Base-by-base conservation (phyloP, 1,140 invertebrate species). In the Oreohelix idahoensis region DNA sequence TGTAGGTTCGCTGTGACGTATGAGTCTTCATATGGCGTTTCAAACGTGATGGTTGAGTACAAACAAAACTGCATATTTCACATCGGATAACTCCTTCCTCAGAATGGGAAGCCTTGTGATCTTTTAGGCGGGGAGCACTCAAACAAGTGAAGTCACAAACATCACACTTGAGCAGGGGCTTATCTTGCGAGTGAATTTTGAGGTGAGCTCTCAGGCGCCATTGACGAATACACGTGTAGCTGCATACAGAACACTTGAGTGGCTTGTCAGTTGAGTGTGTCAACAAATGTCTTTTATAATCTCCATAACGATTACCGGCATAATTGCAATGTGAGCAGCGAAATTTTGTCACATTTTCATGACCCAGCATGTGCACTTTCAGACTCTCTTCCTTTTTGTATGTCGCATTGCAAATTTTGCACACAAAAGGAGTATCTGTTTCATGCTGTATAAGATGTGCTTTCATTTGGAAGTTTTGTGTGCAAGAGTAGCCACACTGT, bases 371-470 rank as follows among this genome's bases (percentile, higher is more conserved):
- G 29, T 81, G 79, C 4, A 81, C 36, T 42, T 81, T 81, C 66
- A 81, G 45, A 29, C 79, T 81, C 42, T 81, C 79, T 73, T 81
- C 79, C 29, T 81, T 81, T 53, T 81, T 81, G 79, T 81, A 81
- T 26, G 36, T 38, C 10, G 79, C 79, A 71, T 23, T 49, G 45
- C 79, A 81, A 11, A 73, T 51, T 26, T 73, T 81, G 53, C 79
- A 81, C 26, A 39, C 35, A 38, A 71, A 81, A 2, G 79, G 79
- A 10, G 45, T 58, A 5, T 74, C 71, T 10, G 71, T 74, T 45
- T 74, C 71, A 74, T 74, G 71, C 38, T 74, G 71, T 35, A 74
- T 74, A 1, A 74, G 38, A 45, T 74, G 71, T 35, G 71, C 71
- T 45, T 74, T 74, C 71, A 74, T 74, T 35, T 74, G 71, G n/a